A percentile compares a stretch with the other conserved stretches of the same genome.
phyloP scores from a whole-genome alignment of 1,140 invertebrate species.

The Pemphigus obesinymphae region DNA sequence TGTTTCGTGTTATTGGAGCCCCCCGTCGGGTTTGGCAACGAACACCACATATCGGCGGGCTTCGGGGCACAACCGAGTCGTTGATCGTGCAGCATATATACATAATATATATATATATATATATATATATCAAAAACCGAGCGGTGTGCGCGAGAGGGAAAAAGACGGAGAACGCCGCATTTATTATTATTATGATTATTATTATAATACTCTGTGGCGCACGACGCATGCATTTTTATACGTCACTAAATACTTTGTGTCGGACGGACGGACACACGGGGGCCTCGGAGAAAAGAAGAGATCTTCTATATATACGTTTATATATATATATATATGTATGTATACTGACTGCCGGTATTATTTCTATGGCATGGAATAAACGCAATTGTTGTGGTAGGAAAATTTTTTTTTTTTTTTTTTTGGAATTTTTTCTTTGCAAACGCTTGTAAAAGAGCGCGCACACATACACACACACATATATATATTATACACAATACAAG shows the following conservation, averaged over 20 bases:
- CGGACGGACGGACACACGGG: slow-evolving; percentile 1
- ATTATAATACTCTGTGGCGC: slow-evolving; percentile 4
- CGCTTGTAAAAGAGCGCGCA: background rate
- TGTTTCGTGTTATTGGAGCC: slow-evolving; percentile 29
- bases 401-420: background rate
- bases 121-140: background rate
- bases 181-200: slow-evolving; percentile 19
- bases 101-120: no score
- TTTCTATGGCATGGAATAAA: slow-evolving; percentile 9
- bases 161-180: background rate
- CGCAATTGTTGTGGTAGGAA: slow-evolving; percentile 19
- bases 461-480: background rate
- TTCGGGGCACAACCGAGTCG: background rate
- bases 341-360: slow-evolving; percentile 2
- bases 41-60: background rate
- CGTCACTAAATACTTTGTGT: slow-evolving; percentile 35
- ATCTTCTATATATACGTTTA: no score
- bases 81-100: no score
- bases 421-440: background rate
- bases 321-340: background rate
- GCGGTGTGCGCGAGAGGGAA: background rate
- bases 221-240: slow-evolving; percentile 20
- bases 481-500: background rate
- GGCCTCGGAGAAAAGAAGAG: no score
- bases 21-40: slow-evolving; percentile 31